phyloP scores from a whole-genome alignment of 1,140 invertebrate species.

The Luehdorfia chinensis region DNA sequence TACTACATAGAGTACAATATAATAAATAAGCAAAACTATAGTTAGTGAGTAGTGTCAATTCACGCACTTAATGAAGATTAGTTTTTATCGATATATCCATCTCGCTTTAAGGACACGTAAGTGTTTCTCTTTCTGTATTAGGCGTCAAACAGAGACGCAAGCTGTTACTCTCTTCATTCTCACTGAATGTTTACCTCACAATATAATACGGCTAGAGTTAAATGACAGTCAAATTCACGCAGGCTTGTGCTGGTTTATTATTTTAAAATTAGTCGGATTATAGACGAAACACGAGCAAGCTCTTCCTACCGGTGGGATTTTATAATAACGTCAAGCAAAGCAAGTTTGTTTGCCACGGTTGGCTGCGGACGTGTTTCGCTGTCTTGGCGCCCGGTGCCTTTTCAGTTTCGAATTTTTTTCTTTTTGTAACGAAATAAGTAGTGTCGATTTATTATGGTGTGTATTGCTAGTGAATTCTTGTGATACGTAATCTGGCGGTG shows the following conservation, averaged over 20 bases:
- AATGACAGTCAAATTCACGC: slow-evolving; percentile 18
- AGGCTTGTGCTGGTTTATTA: slow-evolving; percentile 14
- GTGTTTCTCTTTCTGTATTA: slow-evolving; percentile 28
- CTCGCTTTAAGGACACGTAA: slow-evolving; percentile 25
- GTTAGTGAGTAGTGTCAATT: too few species aligned
- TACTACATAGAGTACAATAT: too few species aligned
- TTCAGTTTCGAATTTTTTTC: too few species aligned
- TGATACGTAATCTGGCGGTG: too few species aligned
- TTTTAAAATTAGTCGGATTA: slow-evolving; percentile 43
- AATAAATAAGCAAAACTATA: too few species aligned
- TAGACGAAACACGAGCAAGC: slow-evolving; percentile 14
- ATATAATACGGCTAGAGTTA: slow-evolving; percentile 39
- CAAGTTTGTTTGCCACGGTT: slow-evolving; percentile 66
- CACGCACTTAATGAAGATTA: slow-evolving; percentile 48
- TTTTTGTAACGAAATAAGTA: too few species aligned
- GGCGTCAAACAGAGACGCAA: slow-evolving; percentile 17
- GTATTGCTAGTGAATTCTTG: too few species aligned
- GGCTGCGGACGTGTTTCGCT: slow-evolving; percentile 52
- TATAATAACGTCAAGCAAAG: slow-evolving; percentile 43
- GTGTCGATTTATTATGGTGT: too few species aligned
- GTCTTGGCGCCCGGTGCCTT: too few species aligned
- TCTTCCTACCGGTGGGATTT: slow-evolving; percentile 34
- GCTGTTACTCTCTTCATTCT: slow-evolving; percentile 33
- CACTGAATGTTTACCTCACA: slow-evolving; percentile 36
- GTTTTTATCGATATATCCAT: slow-evolving; percentile 38